Base-by-base conservation (phyloP, 2,888 invertebrate species). In the Chamaedrilus cognettii region DNA sequence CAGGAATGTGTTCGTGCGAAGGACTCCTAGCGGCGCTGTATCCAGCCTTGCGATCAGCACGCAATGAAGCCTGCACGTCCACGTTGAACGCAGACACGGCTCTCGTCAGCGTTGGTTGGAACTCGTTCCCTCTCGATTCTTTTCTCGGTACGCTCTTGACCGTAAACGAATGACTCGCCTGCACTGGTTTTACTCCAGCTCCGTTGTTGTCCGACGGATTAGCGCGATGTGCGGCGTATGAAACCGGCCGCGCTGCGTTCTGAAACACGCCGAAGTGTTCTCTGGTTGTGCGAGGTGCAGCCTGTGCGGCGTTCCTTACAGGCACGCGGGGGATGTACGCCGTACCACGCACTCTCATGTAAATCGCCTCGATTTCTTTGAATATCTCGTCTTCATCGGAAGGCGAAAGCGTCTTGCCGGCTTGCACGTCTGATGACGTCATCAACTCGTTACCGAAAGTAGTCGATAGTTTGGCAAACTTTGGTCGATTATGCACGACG, bases 291-390 rank as follows among this genome's bases (percentile, higher is more conserved):
- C n/a, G n/a, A n/a, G n/a, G n/a, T n/a, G n/a, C n/a, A n/a, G n/a
- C n/a, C n/a, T 42, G 42, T 19, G 42, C 19, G 42, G 11, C 11
- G 42, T 11, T 15, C 19, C 11, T 42, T 42, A 15, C 11, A 42
- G 42, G 42, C 42, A 42, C 42, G 42, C 19, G 19, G 11, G 42
- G 19, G 19, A 15, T 42, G 11, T 11, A 42, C 11, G 11, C 19
- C 11, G 11, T 15, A 23, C 55, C 55, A 23, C 55, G 19, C 5
- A 52, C 55, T 7, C 55, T 26, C 26, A 23, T 51, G 26, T 62
- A 62, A 23, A 62, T 62, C 30, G 49, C 62, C 49, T 62, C 62
- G 26, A 62, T 62, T 32, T 62, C 62, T 23, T 33, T 23, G 23
- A 62, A 32, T 1, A 62, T 31, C 7, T 33, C 5, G 19, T 62